Evolutionary conservation across 2,888 invertebrate genomes (phyloP).

Genomic region (Epicampocera succincta): DNA sequence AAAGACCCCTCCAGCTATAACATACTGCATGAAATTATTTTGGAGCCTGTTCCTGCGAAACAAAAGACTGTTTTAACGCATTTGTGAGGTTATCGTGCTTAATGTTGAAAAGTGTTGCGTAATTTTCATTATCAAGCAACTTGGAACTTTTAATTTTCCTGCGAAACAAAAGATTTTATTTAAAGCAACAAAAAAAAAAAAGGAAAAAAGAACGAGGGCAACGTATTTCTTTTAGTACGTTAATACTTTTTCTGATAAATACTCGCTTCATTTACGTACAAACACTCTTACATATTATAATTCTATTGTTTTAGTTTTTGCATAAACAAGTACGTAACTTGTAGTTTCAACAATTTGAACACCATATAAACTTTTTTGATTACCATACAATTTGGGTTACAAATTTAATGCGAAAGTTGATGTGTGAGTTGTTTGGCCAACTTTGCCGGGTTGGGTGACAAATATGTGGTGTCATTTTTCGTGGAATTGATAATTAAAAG

Average conservation of each 20-base stretch:
- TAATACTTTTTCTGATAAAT: too few relatives aligned
- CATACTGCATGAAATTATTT: not conserved
- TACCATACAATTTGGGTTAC: conserved; percentile 45
- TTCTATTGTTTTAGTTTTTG: conserved; percentile 28
- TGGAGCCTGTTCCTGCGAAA: too few relatives aligned
- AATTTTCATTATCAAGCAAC: conserved; percentile 34
- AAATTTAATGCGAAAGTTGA: conserved; percentile 44
- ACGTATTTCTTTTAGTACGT: too few relatives aligned
- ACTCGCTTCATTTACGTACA: too few relatives aligned
- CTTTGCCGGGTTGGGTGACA: not conserved
- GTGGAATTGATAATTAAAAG: conserved; percentile 21
- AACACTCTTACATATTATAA: too few relatives aligned
- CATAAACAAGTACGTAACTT: not conserved
- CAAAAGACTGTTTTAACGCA: not conserved
- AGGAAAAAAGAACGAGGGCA: too few relatives aligned
- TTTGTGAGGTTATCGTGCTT: not conserved
- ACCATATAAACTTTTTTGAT: conserved; percentile 49
- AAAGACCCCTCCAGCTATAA: too few relatives aligned
- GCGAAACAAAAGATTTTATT: conserved; percentile 27
- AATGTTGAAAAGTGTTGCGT: not conserved
- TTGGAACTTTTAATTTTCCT: conserved; percentile 49
- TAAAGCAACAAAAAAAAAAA: too few relatives aligned
- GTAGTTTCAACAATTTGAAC: conserved; percentile 19
- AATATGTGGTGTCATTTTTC: conserved; percentile 2
- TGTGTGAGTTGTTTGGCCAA: conserved; percentile 3